phyloP scores from a whole-genome alignment of 2,797 vertebrate genomes.

The Thunnus albacares region DNA sequence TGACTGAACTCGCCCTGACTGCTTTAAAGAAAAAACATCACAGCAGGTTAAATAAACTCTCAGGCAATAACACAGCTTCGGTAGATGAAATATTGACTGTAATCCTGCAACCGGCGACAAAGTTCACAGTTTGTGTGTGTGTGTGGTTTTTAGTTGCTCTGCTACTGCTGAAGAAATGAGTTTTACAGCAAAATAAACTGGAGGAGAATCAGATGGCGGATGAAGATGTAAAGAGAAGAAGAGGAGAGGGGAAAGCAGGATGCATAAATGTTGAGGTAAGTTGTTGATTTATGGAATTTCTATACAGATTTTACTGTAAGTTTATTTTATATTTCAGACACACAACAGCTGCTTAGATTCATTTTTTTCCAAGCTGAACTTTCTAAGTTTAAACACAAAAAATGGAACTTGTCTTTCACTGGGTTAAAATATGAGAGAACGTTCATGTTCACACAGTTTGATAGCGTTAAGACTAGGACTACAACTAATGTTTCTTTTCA shows the following conservation, averaged over 20 bases:
- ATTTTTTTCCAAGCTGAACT: no score
- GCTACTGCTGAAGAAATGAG: background rate
- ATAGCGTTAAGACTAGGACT: no score
- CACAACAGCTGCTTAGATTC: background rate
- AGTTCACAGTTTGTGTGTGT: background rate
- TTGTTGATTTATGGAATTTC: background rate
- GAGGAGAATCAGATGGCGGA: slow-evolving; percentile 37
- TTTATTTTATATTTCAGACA: background rate
- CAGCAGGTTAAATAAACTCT: slow-evolving; percentile 22
- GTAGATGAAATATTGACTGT: slow-evolving; percentile 15
- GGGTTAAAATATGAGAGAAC: background rate
- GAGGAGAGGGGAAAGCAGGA: background rate
- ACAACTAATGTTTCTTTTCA: no score
- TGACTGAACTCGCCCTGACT: background rate
- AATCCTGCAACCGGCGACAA: background rate
- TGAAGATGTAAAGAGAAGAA: background rate
- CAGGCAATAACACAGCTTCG: slow-evolving; percentile 2
- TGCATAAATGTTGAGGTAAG: slow-evolving; percentile 38
- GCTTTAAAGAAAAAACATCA: slow-evolving; percentile 5
- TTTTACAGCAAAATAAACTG: background rate
- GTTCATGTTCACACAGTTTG: background rate
- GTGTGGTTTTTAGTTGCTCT: background rate
- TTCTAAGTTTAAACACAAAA: background rate
- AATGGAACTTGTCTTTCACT: no score
- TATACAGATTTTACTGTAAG: background rate